A percentile compares a stretch with the other conserved stretches of the same genome.
phyloP scores from a whole-genome alignment of 2,888 invertebrate genomes.

The Acanthoscelides obtectus region DNA sequence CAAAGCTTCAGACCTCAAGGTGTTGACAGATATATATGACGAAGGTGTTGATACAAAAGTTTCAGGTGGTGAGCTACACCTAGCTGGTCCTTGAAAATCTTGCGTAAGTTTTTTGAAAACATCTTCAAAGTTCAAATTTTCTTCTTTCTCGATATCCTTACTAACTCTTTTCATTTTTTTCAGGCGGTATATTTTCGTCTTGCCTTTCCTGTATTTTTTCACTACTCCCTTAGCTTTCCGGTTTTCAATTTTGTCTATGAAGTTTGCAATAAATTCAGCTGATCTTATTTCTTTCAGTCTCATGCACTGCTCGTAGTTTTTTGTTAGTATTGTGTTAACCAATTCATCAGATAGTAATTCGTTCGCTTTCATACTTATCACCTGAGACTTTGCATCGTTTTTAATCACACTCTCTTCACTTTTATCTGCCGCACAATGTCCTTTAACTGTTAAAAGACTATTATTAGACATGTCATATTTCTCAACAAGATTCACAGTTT shows the following conservation, averaged over 20 bases:
- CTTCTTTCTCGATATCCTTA: constrained; percentile 3
- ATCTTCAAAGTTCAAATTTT: constrained; percentile 14
- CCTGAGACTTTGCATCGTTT: not conserved
- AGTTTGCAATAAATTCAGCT: not conserved
- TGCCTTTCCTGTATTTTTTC: constrained; percentile 22
- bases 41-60: constrained; percentile 20
- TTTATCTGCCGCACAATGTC: not conserved
- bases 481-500: not conserved
- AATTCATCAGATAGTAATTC: constrained; percentile 4
- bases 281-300: not conserved
- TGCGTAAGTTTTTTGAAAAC: constrained; percentile 13
- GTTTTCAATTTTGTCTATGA: not conserved
- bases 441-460: not conserved
- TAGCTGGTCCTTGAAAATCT: constrained; percentile 8
- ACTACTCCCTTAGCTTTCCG: constrained; percentile 1
- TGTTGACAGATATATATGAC: constrained; percentile 23
- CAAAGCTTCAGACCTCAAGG: constrained; percentile 16
- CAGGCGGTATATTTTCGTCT: constrained; percentile 21
- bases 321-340: constrained; percentile 6
- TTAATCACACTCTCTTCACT: not conserved
- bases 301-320: constrained; percentile 7
- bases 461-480: not conserved
- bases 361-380: not conserved
- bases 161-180: constrained; percentile 8
- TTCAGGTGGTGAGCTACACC: constrained; percentile 5